phyloP scores from a whole-genome alignment of 53 echinoderm and acorn worm species.

The Holothuria scabra region DNA sequence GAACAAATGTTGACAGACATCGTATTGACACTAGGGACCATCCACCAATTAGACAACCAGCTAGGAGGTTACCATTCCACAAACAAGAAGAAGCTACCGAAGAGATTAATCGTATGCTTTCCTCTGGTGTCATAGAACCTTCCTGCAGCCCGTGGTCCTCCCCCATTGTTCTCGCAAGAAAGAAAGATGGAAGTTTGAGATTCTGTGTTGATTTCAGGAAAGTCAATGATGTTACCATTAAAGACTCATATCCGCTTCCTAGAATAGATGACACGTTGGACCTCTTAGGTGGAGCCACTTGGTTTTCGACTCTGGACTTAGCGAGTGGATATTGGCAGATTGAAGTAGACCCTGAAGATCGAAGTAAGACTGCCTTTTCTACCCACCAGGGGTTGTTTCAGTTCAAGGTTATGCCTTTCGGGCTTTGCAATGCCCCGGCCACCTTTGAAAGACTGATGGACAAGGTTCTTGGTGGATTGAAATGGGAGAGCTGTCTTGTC shows the following conservation, averaged over 20 bases:
- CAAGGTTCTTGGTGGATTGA: conserved; percentile 48
- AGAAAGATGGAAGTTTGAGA: conserved; percentile 40
- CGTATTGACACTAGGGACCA: conserved; percentile 37
- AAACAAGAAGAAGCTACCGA: conserved; percentile 41
- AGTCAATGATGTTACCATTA: conserved; percentile 28
- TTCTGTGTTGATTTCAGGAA: conserved; percentile 46
- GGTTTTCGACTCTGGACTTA: conserved; percentile 46
- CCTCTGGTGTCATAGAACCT: conserved; percentile 32
- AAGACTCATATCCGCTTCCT: conserved; percentile 52
- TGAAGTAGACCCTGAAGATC: conserved; percentile 40
- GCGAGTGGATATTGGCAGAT: conserved; percentile 58
- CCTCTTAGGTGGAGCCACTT: conserved; percentile 21
- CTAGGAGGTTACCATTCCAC: conserved; percentile 44
- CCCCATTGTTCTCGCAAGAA: conserved; percentile 41
- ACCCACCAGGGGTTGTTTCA: conserved; percentile 56
- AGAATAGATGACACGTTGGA: too few species aligned
- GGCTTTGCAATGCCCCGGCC: conserved; percentile 27
- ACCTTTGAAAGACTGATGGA: conserved; percentile 68
- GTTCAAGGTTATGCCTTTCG: conserved; percentile 60
- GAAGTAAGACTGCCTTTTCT: conserved; percentile 61
- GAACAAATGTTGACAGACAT: conserved; percentile 36
- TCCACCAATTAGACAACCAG: conserved; percentile 25
- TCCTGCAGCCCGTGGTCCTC: conserved; percentile 44
- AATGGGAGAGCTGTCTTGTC: conserved; percentile 55
- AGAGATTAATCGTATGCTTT: conserved; percentile 35